These are phyloP conservation scores for Sebastes hubbsi DNA, from an alignment of 2,797 vertebrate species.

Conservation along the genomic window DNA sequence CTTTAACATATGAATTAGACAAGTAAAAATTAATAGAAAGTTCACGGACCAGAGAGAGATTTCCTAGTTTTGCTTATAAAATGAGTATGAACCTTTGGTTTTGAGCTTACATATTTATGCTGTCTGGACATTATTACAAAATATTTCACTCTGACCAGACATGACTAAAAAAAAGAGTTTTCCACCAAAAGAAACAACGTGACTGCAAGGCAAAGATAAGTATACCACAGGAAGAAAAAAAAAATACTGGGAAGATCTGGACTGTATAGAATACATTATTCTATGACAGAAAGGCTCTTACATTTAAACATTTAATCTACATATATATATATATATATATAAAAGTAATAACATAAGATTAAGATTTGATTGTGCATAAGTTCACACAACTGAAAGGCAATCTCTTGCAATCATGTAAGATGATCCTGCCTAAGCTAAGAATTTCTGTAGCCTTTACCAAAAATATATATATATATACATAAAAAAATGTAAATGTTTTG, in stretches of 20 bases:
- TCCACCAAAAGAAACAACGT: slow-evolving; percentile 10
- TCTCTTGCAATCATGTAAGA: slow-evolving; percentile 74
- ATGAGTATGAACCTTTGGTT: slow-evolving; percentile 78
- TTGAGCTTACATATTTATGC: slow-evolving; percentile 70
- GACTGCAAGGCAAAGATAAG: slow-evolving; percentile 49
- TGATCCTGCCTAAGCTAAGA: slow-evolving; percentile 67
- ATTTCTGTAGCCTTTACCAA: slow-evolving; percentile 73
- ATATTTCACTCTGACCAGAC: slow-evolving; percentile 44
- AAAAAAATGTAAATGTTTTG: slow-evolving; percentile 78
- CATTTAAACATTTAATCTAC: slow-evolving; percentile 70
- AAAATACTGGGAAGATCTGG: slow-evolving; percentile 52
- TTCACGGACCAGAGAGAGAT: slow-evolving; percentile 48
- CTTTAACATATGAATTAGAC: slow-evolving; percentile 48
- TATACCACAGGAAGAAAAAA: slow-evolving; percentile 33
- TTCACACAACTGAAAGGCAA: slow-evolving; percentile 82
- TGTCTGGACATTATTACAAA: slow-evolving; percentile 59
- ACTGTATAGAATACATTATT: slow-evolving; percentile 63
- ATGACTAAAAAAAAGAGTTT: slow-evolving; percentile 26
- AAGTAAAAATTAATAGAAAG: slow-evolving; percentile 54
- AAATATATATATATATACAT: slow-evolving; percentile 84
- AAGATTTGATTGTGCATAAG: slow-evolving; percentile 82
- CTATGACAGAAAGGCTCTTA: slow-evolving; percentile 62
- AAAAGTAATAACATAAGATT: slow-evolving; percentile 76
- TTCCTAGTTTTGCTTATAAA: slow-evolving; percentile 46
- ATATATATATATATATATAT: slow-evolving; percentile 64